phyloP scores from a whole-genome alignment of 2,888 invertebrate species.

The Scrobipalpa atriplicella region DNA sequence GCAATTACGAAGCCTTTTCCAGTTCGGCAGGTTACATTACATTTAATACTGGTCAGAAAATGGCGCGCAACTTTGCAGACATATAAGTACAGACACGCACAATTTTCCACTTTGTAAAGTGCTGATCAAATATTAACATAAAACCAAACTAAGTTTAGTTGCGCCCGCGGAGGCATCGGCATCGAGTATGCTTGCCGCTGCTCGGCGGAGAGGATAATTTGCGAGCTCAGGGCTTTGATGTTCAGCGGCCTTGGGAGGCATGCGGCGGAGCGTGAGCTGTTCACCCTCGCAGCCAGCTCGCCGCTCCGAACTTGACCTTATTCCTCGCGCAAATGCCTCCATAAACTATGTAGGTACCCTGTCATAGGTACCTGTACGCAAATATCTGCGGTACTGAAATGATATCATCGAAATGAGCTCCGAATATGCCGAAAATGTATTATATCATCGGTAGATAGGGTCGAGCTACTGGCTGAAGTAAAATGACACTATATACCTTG shows the following conservation, averaged over 20 bases:
- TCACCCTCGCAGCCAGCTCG: constrained; percentile 42
- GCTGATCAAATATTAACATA: not conserved
- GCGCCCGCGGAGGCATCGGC: not conserved
- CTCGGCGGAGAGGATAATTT: constrained; percentile 69
- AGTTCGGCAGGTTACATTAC: too few species aligned
- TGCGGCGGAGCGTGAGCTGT: constrained; percentile 57
- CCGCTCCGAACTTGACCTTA: constrained; percentile 69
- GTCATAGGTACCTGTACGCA: not conserved
- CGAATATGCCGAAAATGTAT: too few species aligned
- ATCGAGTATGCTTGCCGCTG: constrained; percentile 38
- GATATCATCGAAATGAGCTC: not conserved
- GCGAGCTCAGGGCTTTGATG: constrained; percentile 68
- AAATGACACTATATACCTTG: too few species aligned
- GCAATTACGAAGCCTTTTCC: too few species aligned
- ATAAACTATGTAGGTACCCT: not conserved
- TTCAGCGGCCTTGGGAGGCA: constrained; percentile 68
- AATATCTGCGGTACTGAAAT: not conserved
- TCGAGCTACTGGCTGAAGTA: too few species aligned
- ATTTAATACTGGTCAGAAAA: too few species aligned
- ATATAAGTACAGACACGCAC: not conserved
- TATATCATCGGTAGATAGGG: too few species aligned
- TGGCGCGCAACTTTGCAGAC: not conserved
- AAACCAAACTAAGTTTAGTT: constrained; percentile 12
- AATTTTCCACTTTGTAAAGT: not conserved
- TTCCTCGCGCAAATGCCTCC: constrained; percentile 38